Conservation (phyloP, 2,113 vertebrate genomes). For the Macquaria australasica region DNA sequence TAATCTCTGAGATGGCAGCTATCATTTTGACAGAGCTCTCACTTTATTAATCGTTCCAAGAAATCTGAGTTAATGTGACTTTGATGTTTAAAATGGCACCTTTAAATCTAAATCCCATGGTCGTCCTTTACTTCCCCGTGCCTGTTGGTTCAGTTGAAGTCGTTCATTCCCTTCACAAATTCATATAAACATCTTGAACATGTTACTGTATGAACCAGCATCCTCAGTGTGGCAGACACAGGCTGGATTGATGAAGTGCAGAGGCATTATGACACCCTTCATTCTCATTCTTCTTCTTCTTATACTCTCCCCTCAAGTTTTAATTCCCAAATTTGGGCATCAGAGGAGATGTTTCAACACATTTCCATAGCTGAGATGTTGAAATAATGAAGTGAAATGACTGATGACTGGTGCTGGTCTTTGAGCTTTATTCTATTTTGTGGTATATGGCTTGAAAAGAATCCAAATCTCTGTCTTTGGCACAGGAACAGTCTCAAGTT, state of each 20-base stretch:
- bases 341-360: background rate
- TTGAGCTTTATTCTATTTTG: background rate
- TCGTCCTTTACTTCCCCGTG: background rate
- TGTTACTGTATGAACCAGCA: slow-evolving; percentile 13
- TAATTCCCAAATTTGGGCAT: slow-evolving; percentile 49
- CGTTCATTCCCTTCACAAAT: background rate
- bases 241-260: slow-evolving; percentile 23
- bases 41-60: slow-evolving; percentile 8
- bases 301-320: background rate
- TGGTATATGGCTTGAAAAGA: background rate
- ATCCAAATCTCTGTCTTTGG: slow-evolving; percentile 13
- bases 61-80: slow-evolving; percentile 3
- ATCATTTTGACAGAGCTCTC: slow-evolving; percentile 12
- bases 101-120: background rate
- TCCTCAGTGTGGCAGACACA: background rate
- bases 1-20: slow-evolving; percentile 20
- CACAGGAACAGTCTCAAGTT: background rate
- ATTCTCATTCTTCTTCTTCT: background rate
- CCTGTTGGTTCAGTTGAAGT: background rate
- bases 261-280: slow-evolving; percentile 16
- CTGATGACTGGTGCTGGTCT: background rate
- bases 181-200: slow-evolving; percentile 40
- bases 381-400: slow-evolving; percentile 8
- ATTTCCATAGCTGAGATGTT: slow-evolving; percentile 4
- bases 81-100: slow-evolving; percentile 7